Conservation (phyloP, 2,797 vertebrate species). For the Carapus acus region DNA sequence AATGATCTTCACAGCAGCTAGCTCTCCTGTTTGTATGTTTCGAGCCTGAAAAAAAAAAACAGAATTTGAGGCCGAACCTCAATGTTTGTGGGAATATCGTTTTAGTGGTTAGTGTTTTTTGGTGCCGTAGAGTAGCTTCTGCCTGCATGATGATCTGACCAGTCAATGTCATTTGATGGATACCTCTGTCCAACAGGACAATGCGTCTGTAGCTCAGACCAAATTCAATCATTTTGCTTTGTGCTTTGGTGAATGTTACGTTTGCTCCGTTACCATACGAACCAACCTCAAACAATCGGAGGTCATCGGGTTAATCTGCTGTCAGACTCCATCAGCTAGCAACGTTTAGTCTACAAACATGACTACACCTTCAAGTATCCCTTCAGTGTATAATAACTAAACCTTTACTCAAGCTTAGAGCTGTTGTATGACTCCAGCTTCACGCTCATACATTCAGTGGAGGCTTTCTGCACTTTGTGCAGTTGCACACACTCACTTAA, state of each 20-base stretch:
- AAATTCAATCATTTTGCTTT: background rate
- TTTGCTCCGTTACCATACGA: background rate
- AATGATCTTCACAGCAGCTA: constrained; percentile 98
- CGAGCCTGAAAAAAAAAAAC: constrained; percentile 82
- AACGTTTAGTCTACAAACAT: constrained; percentile 1
- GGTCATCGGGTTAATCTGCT: background rate
- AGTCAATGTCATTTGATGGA: constrained; percentile 3
- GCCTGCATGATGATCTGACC: constrained; percentile 13
- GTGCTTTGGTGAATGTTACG: background rate
- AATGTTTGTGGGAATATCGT: too few relatives aligned
- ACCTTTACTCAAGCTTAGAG: background rate
- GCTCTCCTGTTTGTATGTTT: constrained; percentile 90
- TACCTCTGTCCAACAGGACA: background rate
- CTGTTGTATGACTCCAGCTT: background rate
- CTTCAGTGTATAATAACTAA: background rate
- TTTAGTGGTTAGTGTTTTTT: too few relatives aligned
- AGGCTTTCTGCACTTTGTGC: background rate
- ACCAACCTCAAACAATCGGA: background rate
- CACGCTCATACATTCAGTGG: background rate
- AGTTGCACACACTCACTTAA: background rate
- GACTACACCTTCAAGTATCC: constrained; percentile 15
- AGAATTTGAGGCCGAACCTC: background rate
- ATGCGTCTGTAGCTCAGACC: background rate
- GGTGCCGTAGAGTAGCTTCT: too few relatives aligned
- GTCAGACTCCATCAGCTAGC: background rate